Base-by-base conservation (phyloP, 2,888 invertebrate species). In the Coenonympha arcania region DNA sequence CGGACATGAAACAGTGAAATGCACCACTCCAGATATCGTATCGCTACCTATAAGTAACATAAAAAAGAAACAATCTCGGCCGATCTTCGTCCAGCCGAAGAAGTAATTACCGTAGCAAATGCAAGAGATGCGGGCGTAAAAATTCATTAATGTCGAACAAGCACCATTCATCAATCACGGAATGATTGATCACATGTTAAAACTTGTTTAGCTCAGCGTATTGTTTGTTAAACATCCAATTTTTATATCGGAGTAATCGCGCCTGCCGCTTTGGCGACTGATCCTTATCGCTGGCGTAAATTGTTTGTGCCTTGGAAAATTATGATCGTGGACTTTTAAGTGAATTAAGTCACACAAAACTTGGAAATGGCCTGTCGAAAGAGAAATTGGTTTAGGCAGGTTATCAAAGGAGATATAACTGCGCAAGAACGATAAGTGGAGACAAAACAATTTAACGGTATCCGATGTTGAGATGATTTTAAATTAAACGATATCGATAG, bases 41-140 rank as follows among this genome's bases (percentile, higher is more conserved):
- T 41, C 52, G 51, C 42, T 4, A 6, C 9, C 31, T 34, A 16
- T 41, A 40, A 50, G 19, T 9, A 3, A 1, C 6, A 16, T 34
- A n/a, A 40, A 50, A 48, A 50, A 49, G n/a, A 54, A 53, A 51
- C 22, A 54, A 54, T 54, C 54, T 45, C 55, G 45, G 31, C 55
- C 55, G 49, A 63, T 62, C 62, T 57, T 50, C 46, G 55, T 55
- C 54, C 56, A 60, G 57, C 57, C 51, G 37, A 60, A 55, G 56
- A 65, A 63, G 65, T 62, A 61, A 63, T 62, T 66, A 70, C 66
- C 68, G 68, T 64, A 58, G 63, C 61, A 64, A 70, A 70, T 72
- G 68, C 66, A 71, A 68, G 73, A 71, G 73, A 76, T 78, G 74
- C 73, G 74, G 71, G 68, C 69, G 68, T 72, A 72, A 69, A 72